Evolutionary conservation across 2,888 invertebrate genomes (phyloP), one percentile per base, ranked within the genome.

Genomic region (Microplitis manilae): DNA sequence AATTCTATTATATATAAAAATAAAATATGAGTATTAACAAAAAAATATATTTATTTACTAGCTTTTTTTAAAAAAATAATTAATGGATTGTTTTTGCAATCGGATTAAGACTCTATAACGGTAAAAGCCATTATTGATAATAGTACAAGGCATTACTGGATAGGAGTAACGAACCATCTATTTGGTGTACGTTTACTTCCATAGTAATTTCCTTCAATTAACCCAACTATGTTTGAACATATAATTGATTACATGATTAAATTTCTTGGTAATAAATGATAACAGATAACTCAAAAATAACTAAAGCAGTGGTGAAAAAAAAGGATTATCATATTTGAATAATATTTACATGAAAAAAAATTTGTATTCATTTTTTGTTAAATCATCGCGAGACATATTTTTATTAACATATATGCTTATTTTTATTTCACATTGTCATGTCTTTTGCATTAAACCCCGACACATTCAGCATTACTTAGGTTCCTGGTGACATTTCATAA

Each of bases 361-460:
- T 50, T 50, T 50, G 50, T 50, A 30, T 30, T 30, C 30, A 30
- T 30, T 30, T 30, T 30, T 30, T 30, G 30, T 30, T 30, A 30
- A 30, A 30, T 30, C 30, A 30, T 30, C 50, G 50, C 50, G 9
- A 6, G 50, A 50, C 50, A 8, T 50, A 50, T 50, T 50, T 50
- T 50, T 59, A 41, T 71, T 38, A 71, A 39, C 71, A 62, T 17
- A 30, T 41, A 70, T 39, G 64, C 41, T 73, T 73, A 61, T 73
- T 64, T 40, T 62, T 64, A 50, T 73, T 73, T 64, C 40, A 17
- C 39, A 39, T 41, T 73, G 72, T 73, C 72, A 67, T 50, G 13
- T 50, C 64, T 41, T 71, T 74, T 68, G 64, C 70, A 50, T 70
- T 75, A 65, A 69, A 68, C 62, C 50, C 8, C 50, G 50, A 50